Conservation (phyloP, 2,797 vertebrate genomes). For the Sternarchorhynchus goeldii region DNA sequence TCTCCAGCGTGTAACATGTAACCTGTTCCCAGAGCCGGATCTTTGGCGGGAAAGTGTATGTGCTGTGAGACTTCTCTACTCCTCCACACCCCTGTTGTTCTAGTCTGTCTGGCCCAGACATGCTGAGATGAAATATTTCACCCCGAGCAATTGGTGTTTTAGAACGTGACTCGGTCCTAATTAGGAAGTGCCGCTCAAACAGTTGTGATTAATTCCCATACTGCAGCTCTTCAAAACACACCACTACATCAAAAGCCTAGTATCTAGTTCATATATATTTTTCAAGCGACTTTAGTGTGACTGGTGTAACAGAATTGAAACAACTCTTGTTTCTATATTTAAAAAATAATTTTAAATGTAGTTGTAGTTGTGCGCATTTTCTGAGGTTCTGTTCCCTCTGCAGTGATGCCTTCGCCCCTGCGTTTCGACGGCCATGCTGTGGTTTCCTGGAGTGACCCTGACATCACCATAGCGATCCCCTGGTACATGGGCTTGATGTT, state of each 20-base stretch:
- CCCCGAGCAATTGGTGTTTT: conserved; percentile 35
- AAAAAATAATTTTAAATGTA: too few species aligned
- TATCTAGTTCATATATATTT: conserved; percentile 14
- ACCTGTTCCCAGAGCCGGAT: background rate
- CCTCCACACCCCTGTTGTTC: conserved; percentile 17
- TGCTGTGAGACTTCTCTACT: conserved; percentile 3
- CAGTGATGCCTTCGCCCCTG: conserved; percentile 83
- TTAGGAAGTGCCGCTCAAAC: conserved; percentile 37
- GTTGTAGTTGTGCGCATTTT: background rate
- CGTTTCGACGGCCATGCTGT: conserved; percentile 82
- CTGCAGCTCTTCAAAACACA: conserved; percentile 3
- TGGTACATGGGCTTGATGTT: conserved; percentile 92
- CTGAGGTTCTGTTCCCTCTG: conserved; percentile 36
- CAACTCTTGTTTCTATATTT: background rate
- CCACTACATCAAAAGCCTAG: conserved; percentile 31
- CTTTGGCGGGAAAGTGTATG: conserved; percentile 6
- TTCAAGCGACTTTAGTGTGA: background rate
- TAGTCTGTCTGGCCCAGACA: conserved; percentile 39
- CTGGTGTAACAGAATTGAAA: background rate
- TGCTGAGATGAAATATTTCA: conserved; percentile 40
- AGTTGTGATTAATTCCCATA: conserved; percentile 30
- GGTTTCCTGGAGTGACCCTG: conserved; percentile 81
- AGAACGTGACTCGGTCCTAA: conserved; percentile 36
- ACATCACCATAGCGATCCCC: conserved; percentile 84
- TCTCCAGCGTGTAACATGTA: background rate